These are phyloP conservation scores for Botia kubotai DNA, from an alignment of 2,797 vertebrate genomes.

Conservation along the genomic window DNA sequence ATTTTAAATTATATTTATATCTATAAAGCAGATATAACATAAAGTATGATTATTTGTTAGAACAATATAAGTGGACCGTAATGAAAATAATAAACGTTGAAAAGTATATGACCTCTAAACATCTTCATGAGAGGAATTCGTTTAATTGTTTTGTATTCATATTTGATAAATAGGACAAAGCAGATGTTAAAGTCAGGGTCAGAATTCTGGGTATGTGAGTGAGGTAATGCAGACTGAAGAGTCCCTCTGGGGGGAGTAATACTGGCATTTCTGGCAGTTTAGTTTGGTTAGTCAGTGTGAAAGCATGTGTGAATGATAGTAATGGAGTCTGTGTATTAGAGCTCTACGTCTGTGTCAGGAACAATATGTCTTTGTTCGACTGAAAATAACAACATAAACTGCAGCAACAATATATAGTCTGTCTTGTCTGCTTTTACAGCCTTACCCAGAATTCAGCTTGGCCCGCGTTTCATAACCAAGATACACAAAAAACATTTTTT, in stretches of 20 bases:
- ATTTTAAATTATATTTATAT: neutral
- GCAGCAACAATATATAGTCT: slow-evolving; percentile 6
- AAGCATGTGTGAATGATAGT: slow-evolving; percentile 33
- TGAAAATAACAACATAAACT: slow-evolving; percentile 16
- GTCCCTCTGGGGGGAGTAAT: neutral
- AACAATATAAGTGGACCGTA: too few relatives aligned
- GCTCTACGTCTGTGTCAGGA: slow-evolving; percentile 16
- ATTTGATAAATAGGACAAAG: neutral
- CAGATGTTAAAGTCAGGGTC: slow-evolving; percentile 6
- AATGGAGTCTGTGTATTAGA: slow-evolving; percentile 15
- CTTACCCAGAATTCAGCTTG: neutral
- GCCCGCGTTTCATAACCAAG: neutral
- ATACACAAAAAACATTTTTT: neutral
- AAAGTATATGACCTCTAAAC: neutral
- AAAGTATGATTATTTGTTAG: too few relatives aligned
- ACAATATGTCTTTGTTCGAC: slow-evolving; percentile 31
- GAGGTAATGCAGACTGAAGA: slow-evolving; percentile 32
- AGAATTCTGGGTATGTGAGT: slow-evolving; percentile 13
- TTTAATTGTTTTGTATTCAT: neutral
- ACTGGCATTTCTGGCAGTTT: slow-evolving; percentile 37
- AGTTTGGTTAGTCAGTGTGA: slow-evolving; percentile 44
- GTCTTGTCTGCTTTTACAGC: neutral
- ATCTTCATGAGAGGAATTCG: neutral
- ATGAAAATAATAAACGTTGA: too few relatives aligned
- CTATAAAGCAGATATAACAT: too few relatives aligned